These are phyloP conservation scores for Ptilorrhoa leucosticta DNA, from an alignment of 2,113 vertebrate species.

Conservation along the genomic window DNA sequence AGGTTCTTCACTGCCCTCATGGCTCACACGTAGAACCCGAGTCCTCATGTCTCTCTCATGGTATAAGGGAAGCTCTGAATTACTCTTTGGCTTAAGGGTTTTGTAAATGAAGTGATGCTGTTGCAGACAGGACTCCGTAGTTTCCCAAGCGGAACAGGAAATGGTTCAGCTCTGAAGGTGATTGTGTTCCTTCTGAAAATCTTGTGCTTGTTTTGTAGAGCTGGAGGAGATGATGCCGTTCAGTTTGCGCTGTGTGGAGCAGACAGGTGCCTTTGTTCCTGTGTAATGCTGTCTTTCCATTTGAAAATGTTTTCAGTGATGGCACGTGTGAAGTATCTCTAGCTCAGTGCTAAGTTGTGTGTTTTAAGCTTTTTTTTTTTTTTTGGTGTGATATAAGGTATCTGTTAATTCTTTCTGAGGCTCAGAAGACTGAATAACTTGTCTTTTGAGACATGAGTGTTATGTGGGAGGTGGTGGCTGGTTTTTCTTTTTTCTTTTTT, in stretches of 20 bases:
- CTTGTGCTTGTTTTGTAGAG: neutral
- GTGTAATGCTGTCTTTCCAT: neutral
- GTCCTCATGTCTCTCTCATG: fast-evolving
- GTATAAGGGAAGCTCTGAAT: neutral
- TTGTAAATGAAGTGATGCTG: neutral
- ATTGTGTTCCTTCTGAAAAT: neutral
- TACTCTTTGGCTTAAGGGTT: fast-evolving
- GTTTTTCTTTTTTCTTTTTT: neutral
- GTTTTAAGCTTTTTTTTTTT: no score
- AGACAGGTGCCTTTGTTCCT: neutral
- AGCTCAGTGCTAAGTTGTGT: neutral
- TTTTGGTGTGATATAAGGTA: neutral
- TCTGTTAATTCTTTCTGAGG: neutral
- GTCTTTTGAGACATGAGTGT: neutral
- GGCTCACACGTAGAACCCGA: fast-evolving
- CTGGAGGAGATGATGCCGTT: fast-evolving
- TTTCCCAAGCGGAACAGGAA: neutral
- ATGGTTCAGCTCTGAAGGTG: neutral
- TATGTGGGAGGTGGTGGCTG: neutral
- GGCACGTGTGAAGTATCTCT: neutral
- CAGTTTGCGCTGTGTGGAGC: neutral
- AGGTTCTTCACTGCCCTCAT: neutral
- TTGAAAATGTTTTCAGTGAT: neutral
- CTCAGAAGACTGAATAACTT: neutral
- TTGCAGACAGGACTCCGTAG: no score